Evolutionary conservation across 2,113 vertebrate genomes (phyloP).

Genomic region (Plotosus lineatus): DNA sequence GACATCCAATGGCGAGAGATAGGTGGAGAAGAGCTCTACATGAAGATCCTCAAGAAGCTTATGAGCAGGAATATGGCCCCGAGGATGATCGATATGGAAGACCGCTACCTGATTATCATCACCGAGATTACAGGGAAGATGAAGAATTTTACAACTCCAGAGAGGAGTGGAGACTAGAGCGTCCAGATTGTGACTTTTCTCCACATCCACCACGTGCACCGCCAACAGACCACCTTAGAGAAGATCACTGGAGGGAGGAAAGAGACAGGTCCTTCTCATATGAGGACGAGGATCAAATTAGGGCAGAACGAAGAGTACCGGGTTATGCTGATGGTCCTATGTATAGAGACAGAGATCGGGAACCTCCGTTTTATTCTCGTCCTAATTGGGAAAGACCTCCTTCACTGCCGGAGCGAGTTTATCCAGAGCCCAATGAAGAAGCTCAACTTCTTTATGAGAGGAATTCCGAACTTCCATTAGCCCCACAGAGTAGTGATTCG

Average conservation of each 20-base stretch:
- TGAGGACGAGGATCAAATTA: slow-evolving; percentile 79
- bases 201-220: slow-evolving; percentile 75
- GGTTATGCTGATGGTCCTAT: slow-evolving; percentile 82
- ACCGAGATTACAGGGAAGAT: slow-evolving; percentile 76
- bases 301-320: slow-evolving; percentile 81
- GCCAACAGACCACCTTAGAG: slow-evolving; percentile 80
- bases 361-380: slow-evolving; percentile 73
- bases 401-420: slow-evolving; percentile 64
- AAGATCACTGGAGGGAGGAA: slow-evolving; percentile 83
- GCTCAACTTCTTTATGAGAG: slow-evolving; percentile 74
- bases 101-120: slow-evolving; percentile 70
- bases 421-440: slow-evolving; percentile 60
- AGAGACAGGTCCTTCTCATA: slow-evolving; percentile 79
- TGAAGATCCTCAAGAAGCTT: slow-evolving; percentile 57
- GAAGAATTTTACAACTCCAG: slow-evolving; percentile 76
- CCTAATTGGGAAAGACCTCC: slow-evolving; percentile 82
- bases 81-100: slow-evolving; percentile 77
- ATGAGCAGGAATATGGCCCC: slow-evolving; percentile 62
- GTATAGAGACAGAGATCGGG: slow-evolving; percentile 75
- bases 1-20: slow-evolving; percentile 35
- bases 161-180: slow-evolving; percentile 81
- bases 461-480: slow-evolving; percentile 62
- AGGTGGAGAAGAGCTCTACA: slow-evolving; percentile 32
- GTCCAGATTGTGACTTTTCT: slow-evolving; percentile 78
- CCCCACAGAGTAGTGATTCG: slow-evolving; percentile 64